Evolutionary conservation across 2,888 invertebrate genomes (phyloP).

Genomic region (Helleia helle): DNA sequence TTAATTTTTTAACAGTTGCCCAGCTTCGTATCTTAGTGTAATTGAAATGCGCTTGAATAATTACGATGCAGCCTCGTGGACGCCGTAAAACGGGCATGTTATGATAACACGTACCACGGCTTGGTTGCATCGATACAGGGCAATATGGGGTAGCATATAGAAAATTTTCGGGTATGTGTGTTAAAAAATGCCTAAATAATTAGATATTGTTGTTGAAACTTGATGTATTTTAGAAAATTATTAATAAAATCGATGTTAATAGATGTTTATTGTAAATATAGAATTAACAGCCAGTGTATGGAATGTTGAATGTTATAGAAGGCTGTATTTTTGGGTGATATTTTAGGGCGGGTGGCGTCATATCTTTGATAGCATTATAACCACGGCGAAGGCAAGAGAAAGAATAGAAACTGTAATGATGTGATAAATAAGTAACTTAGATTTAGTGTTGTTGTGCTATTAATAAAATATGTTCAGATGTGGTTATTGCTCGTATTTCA

Average conservation of each 20-base stretch:
- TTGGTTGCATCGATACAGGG: constrained; percentile 32
- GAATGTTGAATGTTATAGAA: constrained; percentile 64
- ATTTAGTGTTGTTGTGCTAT: constrained; percentile 72
- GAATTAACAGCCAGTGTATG: constrained; percentile 49
- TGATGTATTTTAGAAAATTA: constrained; percentile 72
- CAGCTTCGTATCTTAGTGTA: not conserved
- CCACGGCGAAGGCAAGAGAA: constrained; percentile 31
- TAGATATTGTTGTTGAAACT: constrained; percentile 67
- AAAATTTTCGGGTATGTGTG: constrained; percentile 37
- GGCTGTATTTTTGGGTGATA: constrained; percentile 74
- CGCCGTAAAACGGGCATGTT: not conserved
- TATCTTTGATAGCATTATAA: constrained; percentile 62
- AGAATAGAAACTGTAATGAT: constrained; percentile 50
- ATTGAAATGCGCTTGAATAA: constrained; percentile 1
- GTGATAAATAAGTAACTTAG: constrained; percentile 62
- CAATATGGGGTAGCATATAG: constrained; percentile 29
- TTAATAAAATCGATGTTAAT: constrained; percentile 73
- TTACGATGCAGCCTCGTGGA: constrained; percentile 4
- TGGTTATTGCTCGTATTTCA: constrained; percentile 38
- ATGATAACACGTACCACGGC: not conserved
- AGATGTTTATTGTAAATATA: constrained; percentile 73
- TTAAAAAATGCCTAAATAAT: constrained; percentile 56
- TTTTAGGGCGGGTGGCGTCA: constrained; percentile 58
- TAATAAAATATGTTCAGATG: constrained; percentile 69
- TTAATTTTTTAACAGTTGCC: not conserved